Evolutionary conservation across 2,113 vertebrate species (phyloP).

Genomic region (Alexandromys fortis): DNA sequence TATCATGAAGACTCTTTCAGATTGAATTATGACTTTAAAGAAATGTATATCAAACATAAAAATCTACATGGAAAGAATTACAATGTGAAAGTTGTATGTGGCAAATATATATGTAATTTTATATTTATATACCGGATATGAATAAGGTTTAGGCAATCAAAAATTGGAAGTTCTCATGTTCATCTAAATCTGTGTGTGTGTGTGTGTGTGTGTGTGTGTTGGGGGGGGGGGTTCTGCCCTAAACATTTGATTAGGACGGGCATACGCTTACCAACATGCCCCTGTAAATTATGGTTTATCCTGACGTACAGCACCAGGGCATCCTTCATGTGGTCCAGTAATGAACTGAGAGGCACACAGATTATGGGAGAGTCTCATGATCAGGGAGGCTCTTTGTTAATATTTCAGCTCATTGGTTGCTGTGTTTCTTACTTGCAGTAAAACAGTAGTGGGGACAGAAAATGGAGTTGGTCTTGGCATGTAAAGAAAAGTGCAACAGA

Average conservation of each 20-base stretch:
- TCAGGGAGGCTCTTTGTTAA: background rate
- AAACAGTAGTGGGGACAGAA: background rate
- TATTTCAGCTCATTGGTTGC: background rate
- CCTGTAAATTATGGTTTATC: background rate
- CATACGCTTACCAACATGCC: fast-evolving
- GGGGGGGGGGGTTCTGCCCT: too few species aligned
- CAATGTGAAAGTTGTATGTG: background rate
- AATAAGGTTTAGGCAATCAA: background rate
- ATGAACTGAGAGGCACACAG: background rate
- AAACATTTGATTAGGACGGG: background rate
- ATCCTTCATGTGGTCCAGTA: background rate
- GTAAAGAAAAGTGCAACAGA: background rate
- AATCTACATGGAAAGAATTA: background rate
- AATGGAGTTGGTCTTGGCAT: background rate
- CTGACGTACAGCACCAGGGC: background rate
- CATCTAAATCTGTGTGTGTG: background rate
- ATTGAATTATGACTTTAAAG: background rate
- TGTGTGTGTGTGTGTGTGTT: background rate
- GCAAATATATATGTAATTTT: background rate
- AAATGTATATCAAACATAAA: conserved; percentile 14
- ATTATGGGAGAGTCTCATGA: background rate
- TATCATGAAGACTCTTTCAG: background rate
- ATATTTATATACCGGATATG: background rate
- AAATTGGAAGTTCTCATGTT: background rate
- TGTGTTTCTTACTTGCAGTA: background rate